Percentiles rank a stretch among this genome's conserved stretches.
These are phyloP conservation scores for Syngnathus rostellatus DNA, from an alignment of 2,797 vertebrate species.

Conservation along the genomic window DNA sequence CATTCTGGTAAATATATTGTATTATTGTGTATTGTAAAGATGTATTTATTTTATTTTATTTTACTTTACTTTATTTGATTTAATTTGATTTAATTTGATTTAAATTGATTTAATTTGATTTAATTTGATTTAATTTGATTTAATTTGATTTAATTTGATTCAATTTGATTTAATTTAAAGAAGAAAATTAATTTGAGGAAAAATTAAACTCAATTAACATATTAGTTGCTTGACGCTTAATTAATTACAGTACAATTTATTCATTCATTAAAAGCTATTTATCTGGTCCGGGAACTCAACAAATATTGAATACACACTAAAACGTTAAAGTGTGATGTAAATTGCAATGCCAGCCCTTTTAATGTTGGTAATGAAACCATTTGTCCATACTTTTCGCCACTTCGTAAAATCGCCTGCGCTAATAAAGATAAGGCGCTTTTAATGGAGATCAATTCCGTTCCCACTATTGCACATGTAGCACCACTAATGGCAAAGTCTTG, in stretches of 20 bases:
- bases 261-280: not conserved
- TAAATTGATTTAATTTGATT: too few relatives aligned
- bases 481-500: not conserved
- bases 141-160: too few relatives aligned
- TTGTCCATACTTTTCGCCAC: not conserved
- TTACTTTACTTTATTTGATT: too few relatives aligned
- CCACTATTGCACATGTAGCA: not conserved
- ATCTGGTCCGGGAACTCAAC: not conserved
- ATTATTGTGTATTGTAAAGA: too few relatives aligned
- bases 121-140: too few relatives aligned
- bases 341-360: not conserved
- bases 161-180: too few relatives aligned
- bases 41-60: too few relatives aligned
- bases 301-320: not conserved
- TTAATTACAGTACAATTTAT: too few relatives aligned
- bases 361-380: not conserved
- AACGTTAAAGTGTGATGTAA: not conserved
- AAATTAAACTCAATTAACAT: too few relatives aligned
- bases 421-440: constrained; percentile 2
- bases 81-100: too few relatives aligned
- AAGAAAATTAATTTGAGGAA: too few relatives aligned
- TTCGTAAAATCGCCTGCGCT: not conserved
- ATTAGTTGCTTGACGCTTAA: not conserved
- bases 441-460: constrained; percentile 4
- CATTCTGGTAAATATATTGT: too few relatives aligned